Evolutionary conservation across 2,113 vertebrate genomes (phyloP).

Genomic region (Brevimyrus niger): DNA sequence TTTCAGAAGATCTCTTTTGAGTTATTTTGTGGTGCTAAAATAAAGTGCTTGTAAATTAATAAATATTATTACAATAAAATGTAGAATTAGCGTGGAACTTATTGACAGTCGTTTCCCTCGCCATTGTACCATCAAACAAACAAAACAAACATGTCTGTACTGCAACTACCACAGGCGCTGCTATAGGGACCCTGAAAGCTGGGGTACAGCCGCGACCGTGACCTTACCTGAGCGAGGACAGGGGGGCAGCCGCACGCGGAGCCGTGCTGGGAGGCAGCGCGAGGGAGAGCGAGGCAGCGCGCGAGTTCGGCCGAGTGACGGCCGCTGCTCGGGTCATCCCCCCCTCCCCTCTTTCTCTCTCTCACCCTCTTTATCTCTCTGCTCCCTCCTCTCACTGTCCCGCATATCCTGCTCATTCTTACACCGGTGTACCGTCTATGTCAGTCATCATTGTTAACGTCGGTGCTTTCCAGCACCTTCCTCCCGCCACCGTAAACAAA

Average conservation of each 20-base stretch:
- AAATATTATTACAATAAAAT: neutral
- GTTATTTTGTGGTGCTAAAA: neutral
- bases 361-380: neutral
- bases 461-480: neutral
- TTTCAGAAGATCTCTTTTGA: neutral
- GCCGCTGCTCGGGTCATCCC: neutral
- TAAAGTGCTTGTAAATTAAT: neutral
- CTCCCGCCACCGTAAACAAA: no score
- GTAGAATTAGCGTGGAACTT: neutral
- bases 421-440: neutral
- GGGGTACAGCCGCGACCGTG: neutral
- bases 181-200: neutral
- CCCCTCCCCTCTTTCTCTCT: neutral
- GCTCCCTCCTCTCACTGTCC: neutral
- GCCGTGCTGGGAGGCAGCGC: neutral
- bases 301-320: neutral
- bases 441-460: neutral
- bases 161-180: neutral
- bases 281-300: neutral
- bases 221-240: neutral
- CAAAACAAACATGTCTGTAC: neutral
- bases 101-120: neutral
- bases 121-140: neutral
- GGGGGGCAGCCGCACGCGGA: neutral
- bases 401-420: neutral